Evolutionary conservation across 92 coral and sea anemone genomes (phyloP).

Genomic region (Anthopleura xanthogrammica): DNA sequence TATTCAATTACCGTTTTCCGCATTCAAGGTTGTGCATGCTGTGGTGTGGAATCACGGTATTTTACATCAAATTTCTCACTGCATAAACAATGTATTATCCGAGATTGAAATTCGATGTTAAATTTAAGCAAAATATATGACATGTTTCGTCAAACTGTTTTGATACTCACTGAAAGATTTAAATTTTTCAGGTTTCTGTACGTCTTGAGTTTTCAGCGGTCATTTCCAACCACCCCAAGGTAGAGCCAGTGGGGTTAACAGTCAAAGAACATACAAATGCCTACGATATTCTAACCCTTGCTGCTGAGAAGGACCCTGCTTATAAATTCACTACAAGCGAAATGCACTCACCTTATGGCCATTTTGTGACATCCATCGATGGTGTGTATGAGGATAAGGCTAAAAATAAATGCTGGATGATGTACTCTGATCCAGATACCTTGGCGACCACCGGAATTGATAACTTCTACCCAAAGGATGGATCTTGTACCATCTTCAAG

Average conservation of each 20-base stretch:
- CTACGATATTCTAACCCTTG: conserved; percentile 54
- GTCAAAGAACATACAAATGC: conserved; percentile 55
- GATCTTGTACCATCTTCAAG: conserved; percentile 58
- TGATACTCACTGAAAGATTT: no score
- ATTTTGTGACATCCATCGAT: conserved; percentile 56
- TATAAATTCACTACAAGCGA: conserved; percentile 35
- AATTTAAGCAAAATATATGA: no score
- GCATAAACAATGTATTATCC: no score
- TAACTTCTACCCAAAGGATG: conserved; percentile 58
- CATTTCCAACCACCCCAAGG: conserved; percentile 16
- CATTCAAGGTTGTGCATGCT: no score
- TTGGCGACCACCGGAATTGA: conserved; percentile 70
- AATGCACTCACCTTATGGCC: conserved; percentile 47
- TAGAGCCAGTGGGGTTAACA: conserved; percentile 24
- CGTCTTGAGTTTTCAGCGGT: background rate
- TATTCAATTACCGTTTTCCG: no score
- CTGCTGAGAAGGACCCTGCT: conserved; percentile 42
- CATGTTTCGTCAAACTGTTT: no score
- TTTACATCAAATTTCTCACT: no score
- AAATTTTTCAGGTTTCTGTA: background rate
- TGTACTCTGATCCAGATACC: conserved; percentile 38
- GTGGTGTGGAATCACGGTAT: no score
- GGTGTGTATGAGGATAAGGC: conserved; percentile 21
- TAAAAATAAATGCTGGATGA: conserved; percentile 58
- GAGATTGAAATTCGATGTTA: no score